phyloP scores from a whole-genome alignment of 1,140 invertebrate genomes.

The Solenopsis fugax region DNA sequence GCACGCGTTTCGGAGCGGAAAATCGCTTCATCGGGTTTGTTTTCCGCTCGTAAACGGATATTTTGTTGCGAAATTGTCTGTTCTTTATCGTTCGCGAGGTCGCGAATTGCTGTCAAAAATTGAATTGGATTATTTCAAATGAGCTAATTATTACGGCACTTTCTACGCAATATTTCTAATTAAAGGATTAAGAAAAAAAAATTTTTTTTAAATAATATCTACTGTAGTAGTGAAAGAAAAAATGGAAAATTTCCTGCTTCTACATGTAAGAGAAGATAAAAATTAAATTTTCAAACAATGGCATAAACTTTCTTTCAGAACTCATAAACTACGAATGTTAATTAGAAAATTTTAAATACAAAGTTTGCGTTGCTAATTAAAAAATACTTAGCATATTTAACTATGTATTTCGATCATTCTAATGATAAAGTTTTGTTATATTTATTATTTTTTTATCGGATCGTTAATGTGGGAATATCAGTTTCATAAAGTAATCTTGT shows the following conservation, averaged over 20 bases:
- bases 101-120: background rate
- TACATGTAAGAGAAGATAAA: background rate
- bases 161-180: background rate
- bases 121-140: constrained; percentile 1
- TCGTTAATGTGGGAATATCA: background rate
- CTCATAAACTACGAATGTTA: background rate
- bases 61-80: background rate
- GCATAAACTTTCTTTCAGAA: background rate
- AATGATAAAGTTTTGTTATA: background rate
- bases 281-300: background rate
- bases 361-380: too few species aligned
- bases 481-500: background rate
- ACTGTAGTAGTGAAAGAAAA: background rate
- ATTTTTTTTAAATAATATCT: background rate
- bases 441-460: background rate
- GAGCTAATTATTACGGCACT: background rate
- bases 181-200: background rate
- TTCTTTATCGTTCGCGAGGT: background rate
- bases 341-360: too few species aligned
- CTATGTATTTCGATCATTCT: background rate
- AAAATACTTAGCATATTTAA: background rate
- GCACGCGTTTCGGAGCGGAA: constrained; percentile 25
- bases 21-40: constrained; percentile 29
- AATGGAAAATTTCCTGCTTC: background rate
- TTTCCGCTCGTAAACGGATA: constrained; percentile 27